Conservation (phyloP, 1,140 invertebrate genomes). For the Venturia canescens region DNA sequence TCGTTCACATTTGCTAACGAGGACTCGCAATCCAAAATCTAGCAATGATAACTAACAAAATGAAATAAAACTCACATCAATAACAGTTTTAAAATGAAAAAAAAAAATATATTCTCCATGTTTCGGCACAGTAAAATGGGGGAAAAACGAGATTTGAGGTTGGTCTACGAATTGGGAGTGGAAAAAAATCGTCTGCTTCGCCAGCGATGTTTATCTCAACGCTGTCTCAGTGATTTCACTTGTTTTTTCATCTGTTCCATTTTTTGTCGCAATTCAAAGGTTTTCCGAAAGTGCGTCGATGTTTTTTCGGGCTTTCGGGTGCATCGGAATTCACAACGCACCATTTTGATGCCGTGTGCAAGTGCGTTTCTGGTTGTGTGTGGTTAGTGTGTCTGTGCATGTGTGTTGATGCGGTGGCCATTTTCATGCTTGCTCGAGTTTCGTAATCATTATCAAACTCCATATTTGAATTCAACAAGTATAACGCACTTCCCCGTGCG, state of each 20-base stretch:
- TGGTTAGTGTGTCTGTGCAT: not conserved
- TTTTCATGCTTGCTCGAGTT: constrained; percentile 75
- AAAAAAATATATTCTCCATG: too few species aligned
- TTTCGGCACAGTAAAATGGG: not conserved
- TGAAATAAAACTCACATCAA: too few species aligned
- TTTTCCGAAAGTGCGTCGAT: constrained; percentile 9
- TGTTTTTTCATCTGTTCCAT: constrained; percentile 10
- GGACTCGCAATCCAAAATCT: not conserved
- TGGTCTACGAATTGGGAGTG: not conserved
- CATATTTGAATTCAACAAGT: constrained; percentile 77
- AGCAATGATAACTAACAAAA: not conserved
- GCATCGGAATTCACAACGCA: constrained; percentile 46
- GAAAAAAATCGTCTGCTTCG: constrained; percentile 18
- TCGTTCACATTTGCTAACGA: constrained; percentile 15
- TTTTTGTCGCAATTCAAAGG: not conserved
- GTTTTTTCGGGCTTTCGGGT: constrained; percentile 16
- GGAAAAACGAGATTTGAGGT: too few species aligned
- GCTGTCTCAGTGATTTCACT: not conserved
- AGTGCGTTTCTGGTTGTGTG: constrained; percentile 48
- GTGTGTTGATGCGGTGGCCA: constrained; percentile 71
- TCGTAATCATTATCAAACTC: constrained; percentile 76
- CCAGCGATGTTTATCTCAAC: not conserved
- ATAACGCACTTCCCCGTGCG: constrained; percentile 47
- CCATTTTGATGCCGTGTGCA: constrained; percentile 68
- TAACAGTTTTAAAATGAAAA: too few species aligned